phyloP scores from a whole-genome alignment of 2,797 vertebrate genomes.

The Emydoidea blandingii region DNA sequence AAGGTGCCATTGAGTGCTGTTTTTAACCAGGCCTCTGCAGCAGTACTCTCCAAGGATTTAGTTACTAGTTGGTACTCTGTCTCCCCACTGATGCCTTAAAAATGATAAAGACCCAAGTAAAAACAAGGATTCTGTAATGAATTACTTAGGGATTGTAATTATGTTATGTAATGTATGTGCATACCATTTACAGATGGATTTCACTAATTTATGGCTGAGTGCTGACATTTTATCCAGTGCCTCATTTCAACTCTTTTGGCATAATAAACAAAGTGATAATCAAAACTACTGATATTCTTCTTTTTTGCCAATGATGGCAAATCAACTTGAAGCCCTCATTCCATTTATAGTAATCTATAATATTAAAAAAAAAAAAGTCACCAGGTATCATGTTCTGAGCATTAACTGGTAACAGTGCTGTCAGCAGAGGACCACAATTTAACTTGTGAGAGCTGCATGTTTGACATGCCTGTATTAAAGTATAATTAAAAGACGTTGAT shows the following conservation, averaged over 20 bases:
- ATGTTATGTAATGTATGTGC: neutral
- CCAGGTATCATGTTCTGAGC: too few relatives aligned
- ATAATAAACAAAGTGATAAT: neutral
- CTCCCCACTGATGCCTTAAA: neutral
- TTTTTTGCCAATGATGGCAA: too few relatives aligned
- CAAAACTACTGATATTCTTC: neutral
- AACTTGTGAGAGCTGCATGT: too few relatives aligned
- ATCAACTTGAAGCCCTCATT: too few relatives aligned
- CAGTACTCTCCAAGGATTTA: too few relatives aligned
- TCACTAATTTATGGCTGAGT: neutral
- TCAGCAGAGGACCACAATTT: too few relatives aligned
- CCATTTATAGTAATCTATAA: too few relatives aligned
- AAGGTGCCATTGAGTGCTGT: neutral
- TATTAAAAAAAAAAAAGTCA: too few relatives aligned
- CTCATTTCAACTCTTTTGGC: neutral
- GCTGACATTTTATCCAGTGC: neutral
- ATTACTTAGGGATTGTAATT: neutral
- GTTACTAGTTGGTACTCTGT: neutral
- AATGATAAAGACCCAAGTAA: neutral
- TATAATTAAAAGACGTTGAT: neutral
- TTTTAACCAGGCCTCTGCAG: neutral
- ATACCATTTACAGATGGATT: neutral
- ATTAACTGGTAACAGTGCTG: too few relatives aligned
- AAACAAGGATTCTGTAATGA: neutral
- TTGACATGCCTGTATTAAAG: neutral